Percentiles rank a stretch among this genome's conserved stretches.
These are phyloP conservation scores for Leontopithecus rosalia DNA, from an alignment of 2,797 vertebrate species.

Conservation along the genomic window DNA sequence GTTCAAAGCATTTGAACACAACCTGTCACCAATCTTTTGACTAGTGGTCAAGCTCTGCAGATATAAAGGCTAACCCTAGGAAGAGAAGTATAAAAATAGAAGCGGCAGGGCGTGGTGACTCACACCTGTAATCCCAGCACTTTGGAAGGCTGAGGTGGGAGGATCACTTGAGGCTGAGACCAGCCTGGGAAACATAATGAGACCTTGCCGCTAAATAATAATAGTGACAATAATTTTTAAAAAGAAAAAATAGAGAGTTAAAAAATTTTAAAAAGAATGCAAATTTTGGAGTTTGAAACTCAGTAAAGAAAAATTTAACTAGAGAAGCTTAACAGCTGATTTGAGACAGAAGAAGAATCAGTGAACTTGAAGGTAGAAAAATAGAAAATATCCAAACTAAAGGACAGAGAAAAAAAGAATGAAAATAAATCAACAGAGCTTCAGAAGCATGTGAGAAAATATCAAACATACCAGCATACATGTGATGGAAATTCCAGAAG, in stretches of 20 bases:
- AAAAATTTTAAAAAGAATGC: background rate
- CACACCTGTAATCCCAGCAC: background rate
- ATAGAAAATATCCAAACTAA: too few species aligned
- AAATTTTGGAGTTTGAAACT: conserved; percentile 24
- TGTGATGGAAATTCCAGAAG: too few species aligned
- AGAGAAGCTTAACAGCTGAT: background rate
- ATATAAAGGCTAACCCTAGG: background rate
- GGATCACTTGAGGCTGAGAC: background rate
- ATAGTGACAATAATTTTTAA: too few species aligned
- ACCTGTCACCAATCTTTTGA: background rate
- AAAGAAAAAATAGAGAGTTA: background rate
- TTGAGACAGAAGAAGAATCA: too few species aligned
- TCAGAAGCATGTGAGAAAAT: too few species aligned
- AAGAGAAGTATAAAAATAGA: background rate
- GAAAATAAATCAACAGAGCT: too few species aligned
- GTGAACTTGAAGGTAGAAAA: too few species aligned
- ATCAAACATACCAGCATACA: too few species aligned
- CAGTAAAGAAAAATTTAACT: background rate
- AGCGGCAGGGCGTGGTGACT: rapidly evolving
- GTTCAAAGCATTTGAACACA: background rate
- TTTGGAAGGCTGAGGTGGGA: background rate
- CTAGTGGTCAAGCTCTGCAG: background rate
- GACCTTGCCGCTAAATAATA: background rate
- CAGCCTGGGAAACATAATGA: background rate
- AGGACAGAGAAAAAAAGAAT: too few species aligned